A percentile compares a stretch with the other conserved stretches of the same genome.
These are phyloP conservation scores for Zelleria hepariella DNA, from an alignment of 2,888 invertebrate genomes.

Conservation along the genomic window DNA sequence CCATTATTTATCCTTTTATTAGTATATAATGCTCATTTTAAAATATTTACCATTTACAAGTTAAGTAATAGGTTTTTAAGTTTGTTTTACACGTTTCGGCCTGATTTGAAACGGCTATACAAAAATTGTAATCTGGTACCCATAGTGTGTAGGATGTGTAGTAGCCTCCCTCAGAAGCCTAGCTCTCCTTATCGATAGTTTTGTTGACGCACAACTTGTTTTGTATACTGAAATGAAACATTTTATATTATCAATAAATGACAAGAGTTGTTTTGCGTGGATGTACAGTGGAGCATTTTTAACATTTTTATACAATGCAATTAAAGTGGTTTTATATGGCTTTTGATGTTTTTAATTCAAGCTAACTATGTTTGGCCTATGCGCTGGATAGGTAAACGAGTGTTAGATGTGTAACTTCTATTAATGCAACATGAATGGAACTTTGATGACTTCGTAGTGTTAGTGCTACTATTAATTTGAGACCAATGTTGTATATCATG, in stretches of 20 bases:
- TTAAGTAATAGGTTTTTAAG: constrained; percentile 55
- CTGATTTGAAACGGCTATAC: constrained; percentile 27
- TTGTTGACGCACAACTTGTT: constrained; percentile 53
- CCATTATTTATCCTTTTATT: constrained; percentile 62
- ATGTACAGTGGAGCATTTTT: constrained; percentile 28
- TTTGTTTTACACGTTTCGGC: constrained; percentile 40
- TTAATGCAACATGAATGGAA: not conserved
- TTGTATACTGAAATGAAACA: constrained; percentile 6
- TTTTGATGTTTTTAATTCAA: constrained; percentile 47
- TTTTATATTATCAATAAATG: not conserved
- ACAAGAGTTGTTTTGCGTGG: constrained; percentile 2
- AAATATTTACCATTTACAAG: constrained; percentile 62
- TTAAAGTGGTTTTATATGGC: constrained; percentile 36
- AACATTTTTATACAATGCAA: constrained; percentile 28
- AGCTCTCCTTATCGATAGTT: constrained; percentile 28
- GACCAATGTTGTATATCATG: constrained; percentile 15
- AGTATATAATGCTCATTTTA: constrained; percentile 66
- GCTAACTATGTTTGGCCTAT: constrained; percentile 7
- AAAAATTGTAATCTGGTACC: constrained; percentile 41
- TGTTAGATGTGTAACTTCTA: constrained; percentile 22
- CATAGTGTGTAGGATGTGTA: constrained; percentile 29
- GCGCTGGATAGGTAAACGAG: constrained; percentile 19
- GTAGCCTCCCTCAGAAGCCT: constrained; percentile 35
- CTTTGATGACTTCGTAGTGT: constrained; percentile 10
- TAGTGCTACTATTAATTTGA: constrained; percentile 1